phyloP scores from a whole-genome alignment of 2,797 vertebrate species.

The Tadarida brasiliensis region DNA sequence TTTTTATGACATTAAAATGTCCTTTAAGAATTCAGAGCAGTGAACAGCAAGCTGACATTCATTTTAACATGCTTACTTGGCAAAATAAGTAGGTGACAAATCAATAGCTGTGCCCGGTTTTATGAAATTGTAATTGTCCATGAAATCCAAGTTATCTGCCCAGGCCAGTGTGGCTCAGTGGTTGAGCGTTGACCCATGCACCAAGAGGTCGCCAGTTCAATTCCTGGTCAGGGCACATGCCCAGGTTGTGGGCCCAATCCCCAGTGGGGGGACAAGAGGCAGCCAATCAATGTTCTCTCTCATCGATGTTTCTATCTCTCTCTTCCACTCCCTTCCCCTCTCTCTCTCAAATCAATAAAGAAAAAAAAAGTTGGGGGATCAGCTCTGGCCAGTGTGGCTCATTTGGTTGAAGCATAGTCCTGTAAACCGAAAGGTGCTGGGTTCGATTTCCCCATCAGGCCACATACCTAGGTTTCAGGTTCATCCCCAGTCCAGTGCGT shows the following conservation, averaged over 20 bases:
- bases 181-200: neutral
- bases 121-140: neutral
- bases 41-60: neutral
- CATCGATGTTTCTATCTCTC: neutral
- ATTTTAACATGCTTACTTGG: neutral
- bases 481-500: too few relatives aligned
- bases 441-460: too few relatives aligned
- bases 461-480: too few relatives aligned
- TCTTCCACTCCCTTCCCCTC: neutral
- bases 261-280: neutral
- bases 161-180: neutral
- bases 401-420: too few relatives aligned
- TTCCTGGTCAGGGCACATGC: neutral
- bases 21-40: neutral
- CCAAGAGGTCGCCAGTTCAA: neutral
- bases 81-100: neutral
- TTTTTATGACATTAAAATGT: slow-evolving; percentile 15
- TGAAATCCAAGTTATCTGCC: neutral
- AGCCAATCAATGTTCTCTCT: neutral
- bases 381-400: too few relatives aligned
- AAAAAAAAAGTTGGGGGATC: too few relatives aligned
- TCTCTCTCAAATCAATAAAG: neutral
- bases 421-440: too few relatives aligned
- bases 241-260: neutral
- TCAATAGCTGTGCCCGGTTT: neutral